Evolutionary conservation across 2,888 invertebrate species (phyloP), one percentile per base, ranked within the genome.

Genomic region (Mycalesis mineus): DNA sequence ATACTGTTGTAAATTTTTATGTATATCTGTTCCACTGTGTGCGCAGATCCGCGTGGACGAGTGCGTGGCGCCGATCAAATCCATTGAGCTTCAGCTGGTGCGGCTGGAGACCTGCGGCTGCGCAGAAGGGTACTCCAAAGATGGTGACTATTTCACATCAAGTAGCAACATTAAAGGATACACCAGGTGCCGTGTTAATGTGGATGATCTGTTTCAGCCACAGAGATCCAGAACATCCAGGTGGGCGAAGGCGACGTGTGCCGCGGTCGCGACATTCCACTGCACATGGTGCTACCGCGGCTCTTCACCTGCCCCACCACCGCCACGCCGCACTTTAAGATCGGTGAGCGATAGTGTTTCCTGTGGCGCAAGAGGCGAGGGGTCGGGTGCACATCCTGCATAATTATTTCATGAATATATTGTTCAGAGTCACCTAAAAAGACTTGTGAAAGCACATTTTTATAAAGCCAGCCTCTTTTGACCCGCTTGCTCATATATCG

Each of bases 151-250:
- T n/a, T n/a, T n/a, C n/a, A n/a, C n/a, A n/a, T n/a, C n/a, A n/a
- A n/a, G n/a, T n/a, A n/a, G n/a, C n/a, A n/a, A n/a, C n/a, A n/a
- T n/a, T n/a, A n/a, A n/a, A n/a, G n/a, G n/a, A n/a, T n/a, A n/a
- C n/a, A n/a, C n/a, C n/a, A n/a, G n/a, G n/a, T n/a, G n/a, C n/a
- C n/a, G n/a, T n/a, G n/a, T n/a, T n/a, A n/a, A n/a, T n/a, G n/a
- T n/a, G n/a, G n/a, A n/a, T n/a, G n/a, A n/a, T n/a, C n/a, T n/a
- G n/a, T n/a, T n/a, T n/a, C 78, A 96, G 98, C 97, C 14, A 98
- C 98, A 7, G 98, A 99, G 92, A 97, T 99, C 68, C 98, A 98
- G 91, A 98, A 98, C 79, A 97, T 99, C 77, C 98, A 99, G 91
- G 95, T 98, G 62, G 97, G 96, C 0, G 97, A 96, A 75, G 98